Conservation (phyloP, 2,888 invertebrate species). For the Cheilosia variabilis region DNA sequence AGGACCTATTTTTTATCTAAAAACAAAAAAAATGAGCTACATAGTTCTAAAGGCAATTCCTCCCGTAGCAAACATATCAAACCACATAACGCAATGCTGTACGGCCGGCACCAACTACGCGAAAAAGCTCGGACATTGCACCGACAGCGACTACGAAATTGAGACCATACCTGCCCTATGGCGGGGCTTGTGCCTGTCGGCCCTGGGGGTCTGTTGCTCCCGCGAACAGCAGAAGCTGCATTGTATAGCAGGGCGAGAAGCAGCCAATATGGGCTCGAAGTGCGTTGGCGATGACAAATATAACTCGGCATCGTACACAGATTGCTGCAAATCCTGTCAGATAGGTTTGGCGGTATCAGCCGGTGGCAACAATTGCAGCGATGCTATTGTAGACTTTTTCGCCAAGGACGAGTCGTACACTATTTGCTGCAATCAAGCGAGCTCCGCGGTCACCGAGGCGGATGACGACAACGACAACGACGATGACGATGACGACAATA, state of each 20-base stretch:
- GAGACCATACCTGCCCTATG: conserved; percentile 85
- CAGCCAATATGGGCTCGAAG: conserved; percentile 79
- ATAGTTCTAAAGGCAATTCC: background rate
- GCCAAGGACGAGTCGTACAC: conserved; percentile 85
- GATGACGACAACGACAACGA: conserved; percentile 34
- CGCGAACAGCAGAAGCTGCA: conserved; percentile 83
- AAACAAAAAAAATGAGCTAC: too few species aligned
- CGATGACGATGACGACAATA: background rate
- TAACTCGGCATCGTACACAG: conserved; percentile 82
- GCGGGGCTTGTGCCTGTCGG: conserved; percentile 86
- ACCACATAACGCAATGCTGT: conserved; percentile 84
- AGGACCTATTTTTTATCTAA: too few species aligned
- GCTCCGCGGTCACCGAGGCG: background rate
- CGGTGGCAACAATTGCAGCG: conserved; percentile 85
- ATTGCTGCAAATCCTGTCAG: conserved; percentile 88
- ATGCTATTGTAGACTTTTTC: conserved; percentile 83
- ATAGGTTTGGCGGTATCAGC: conserved; percentile 86
- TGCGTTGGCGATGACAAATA: conserved; percentile 78
- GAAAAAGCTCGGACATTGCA: conserved; percentile 84
- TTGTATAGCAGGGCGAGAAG: conserved; percentile 81
- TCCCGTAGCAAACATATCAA: conserved; percentile 68
- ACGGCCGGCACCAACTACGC: conserved; percentile 85
- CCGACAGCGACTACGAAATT: conserved; percentile 84
- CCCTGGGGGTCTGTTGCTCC: conserved; percentile 87
- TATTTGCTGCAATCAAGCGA: conserved; percentile 85